These are phyloP conservation scores for Falco rusticolus DNA, from an alignment of 2,797 vertebrate species.

Conservation along the genomic window DNA sequence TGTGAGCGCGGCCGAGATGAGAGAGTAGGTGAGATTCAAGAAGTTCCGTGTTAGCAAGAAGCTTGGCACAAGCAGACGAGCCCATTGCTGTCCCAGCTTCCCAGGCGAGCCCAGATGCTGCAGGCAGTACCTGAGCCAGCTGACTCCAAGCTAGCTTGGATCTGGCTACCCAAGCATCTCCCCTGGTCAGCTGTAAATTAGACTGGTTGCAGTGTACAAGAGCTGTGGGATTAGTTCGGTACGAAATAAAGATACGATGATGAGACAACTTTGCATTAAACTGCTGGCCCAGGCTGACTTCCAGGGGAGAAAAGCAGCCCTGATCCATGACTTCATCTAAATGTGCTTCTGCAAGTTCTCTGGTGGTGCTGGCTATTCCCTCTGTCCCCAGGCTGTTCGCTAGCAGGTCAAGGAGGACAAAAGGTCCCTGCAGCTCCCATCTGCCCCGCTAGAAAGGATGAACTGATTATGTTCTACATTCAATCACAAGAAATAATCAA, in stretches of 20 bases:
- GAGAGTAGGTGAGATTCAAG: neutral
- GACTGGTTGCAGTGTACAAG: rapidly evolving
- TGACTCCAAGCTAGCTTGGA: neutral
- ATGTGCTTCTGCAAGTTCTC: neutral
- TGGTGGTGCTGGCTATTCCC: neutral
- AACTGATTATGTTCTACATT: slow-evolving; percentile 65
- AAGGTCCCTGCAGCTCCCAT: slow-evolving; percentile 3
- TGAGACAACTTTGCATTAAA: neutral
- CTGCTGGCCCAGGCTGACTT: neutral
- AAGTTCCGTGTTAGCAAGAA: neutral
- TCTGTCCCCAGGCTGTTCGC: neutral
- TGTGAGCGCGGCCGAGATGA: neutral
- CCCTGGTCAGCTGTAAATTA: neutral
- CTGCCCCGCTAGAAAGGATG: slow-evolving; percentile 31
- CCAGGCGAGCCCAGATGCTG: neutral
- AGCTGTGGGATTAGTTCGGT: neutral
- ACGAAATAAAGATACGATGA: neutral
- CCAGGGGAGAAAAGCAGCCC: neutral
- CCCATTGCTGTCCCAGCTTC: rapidly evolving
- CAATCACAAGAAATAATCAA: slow-evolving; percentile 73
- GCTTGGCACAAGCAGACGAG: rapidly evolving
- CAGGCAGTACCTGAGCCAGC: neutral
- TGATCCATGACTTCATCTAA: neutral
- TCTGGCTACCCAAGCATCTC: neutral
- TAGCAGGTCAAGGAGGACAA: neutral